A percentile compares a stretch with the other conserved stretches of the same genome.
These are phyloP conservation scores for Noctua janthina DNA, from an alignment of 2,888 invertebrate species.

Conservation along the genomic window DNA sequence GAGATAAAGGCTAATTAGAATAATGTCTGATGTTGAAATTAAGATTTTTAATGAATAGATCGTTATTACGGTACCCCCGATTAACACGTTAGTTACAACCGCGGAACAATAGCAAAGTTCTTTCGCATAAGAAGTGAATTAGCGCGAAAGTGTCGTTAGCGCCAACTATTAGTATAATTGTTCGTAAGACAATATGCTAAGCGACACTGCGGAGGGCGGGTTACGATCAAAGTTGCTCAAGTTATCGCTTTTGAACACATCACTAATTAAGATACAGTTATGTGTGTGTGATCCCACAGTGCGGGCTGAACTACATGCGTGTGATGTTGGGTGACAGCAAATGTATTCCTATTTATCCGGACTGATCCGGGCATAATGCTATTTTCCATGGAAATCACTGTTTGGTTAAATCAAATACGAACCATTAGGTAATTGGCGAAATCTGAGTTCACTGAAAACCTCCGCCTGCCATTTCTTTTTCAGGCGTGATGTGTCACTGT, in stretches of 20 bases:
- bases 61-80: neutral
- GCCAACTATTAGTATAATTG: constrained; percentile 55
- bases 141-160: constrained; percentile 55
- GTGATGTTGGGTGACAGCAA: neutral
- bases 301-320: neutral
- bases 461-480: neutral
- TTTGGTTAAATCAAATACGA: neutral
- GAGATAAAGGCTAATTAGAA: neutral
- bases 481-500: neutral
- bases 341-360: neutral
- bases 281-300: neutral
- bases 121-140: constrained; percentile 54
- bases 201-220: constrained; percentile 42
- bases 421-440: neutral
- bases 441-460: neutral
- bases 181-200: constrained; percentile 63
- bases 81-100: constrained; percentile 17
- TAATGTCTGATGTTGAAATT: neutral
- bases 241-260: constrained; percentile 27
- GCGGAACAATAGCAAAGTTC: constrained; percentile 28
- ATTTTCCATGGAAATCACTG: neutral
- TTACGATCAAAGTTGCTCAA: constrained; percentile 62
- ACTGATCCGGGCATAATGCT: neutral
- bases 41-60: neutral
- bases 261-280: constrained; percentile 28